A percentile compares a stretch with the other conserved stretches of the same genome.
Evolutionary conservation across 1,140 invertebrate species (phyloP).

Genomic region (Drosophila erecta): DNA sequence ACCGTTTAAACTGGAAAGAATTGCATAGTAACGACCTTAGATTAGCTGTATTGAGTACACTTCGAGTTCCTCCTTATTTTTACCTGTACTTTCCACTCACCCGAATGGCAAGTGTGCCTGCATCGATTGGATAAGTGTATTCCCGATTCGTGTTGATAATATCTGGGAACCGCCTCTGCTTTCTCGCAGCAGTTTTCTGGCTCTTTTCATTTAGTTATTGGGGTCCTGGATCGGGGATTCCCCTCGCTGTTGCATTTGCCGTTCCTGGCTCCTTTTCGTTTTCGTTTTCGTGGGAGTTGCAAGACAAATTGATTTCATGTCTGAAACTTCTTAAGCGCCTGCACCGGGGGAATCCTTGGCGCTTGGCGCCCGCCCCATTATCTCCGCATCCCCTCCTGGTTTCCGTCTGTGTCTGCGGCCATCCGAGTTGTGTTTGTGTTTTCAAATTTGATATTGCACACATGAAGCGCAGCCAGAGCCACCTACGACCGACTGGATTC

Average conservation of each 20-base stretch:
- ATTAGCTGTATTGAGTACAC: too few species aligned
- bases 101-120: too few species aligned
- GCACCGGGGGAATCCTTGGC: conserved; percentile 67
- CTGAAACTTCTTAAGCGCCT: conserved; percentile 81
- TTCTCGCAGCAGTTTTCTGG: conserved; percentile 23
- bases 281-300: conserved; percentile 79
- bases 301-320: conserved; percentile 84
- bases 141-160: background rate
- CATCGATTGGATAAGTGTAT: conserved; percentile 1
- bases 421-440: conserved; percentile 30
- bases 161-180: conserved; percentile 12
- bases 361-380: conserved; percentile 37
- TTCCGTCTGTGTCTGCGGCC: conserved; percentile 16
- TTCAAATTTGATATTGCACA: conserved; percentile 71
- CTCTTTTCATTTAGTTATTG: conserved; percentile 33
- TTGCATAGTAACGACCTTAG: too few species aligned
- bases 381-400: background rate
- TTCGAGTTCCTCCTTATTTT: too few species aligned
- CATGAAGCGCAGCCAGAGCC: conserved; percentile 49
- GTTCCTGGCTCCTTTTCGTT: conserved; percentile 65
- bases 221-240: conserved; percentile 13
- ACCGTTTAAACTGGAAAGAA: too few species aligned
- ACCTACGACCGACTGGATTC: conserved; percentile 4
- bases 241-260: conserved; percentile 34
- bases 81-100: too few species aligned